phyloP scores from a whole-genome alignment of 2,888 invertebrate species.

The Eupsilia transversa region DNA sequence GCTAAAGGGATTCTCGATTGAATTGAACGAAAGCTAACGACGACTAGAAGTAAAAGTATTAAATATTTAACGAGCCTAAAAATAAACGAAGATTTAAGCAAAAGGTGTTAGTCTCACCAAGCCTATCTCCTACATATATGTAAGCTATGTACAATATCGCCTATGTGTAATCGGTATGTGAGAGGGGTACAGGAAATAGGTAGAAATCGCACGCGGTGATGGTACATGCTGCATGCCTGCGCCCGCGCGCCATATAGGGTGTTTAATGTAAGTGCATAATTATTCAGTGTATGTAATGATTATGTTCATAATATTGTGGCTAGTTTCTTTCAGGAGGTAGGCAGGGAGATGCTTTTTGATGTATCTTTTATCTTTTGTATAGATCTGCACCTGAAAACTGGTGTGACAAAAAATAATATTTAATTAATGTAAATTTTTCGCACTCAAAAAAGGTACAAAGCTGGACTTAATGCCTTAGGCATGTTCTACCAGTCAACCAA shows the following conservation, averaged over 20 bases:
- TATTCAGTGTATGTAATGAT: constrained; percentile 17
- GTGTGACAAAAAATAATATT: too few relatives aligned
- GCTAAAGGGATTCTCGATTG: too few relatives aligned
- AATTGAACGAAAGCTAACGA: too few relatives aligned
- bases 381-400: not conserved
- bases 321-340: constrained; percentile 4
- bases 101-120: too few relatives aligned
- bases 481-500: too few relatives aligned
- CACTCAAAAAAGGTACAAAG: too few relatives aligned
- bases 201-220: constrained; percentile 55
- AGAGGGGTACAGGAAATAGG: constrained; percentile 53
- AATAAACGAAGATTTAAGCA: too few relatives aligned
- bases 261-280: constrained; percentile 41
- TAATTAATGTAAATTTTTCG: too few relatives aligned
- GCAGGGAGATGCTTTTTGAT: not conserved
- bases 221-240: constrained; percentile 41
- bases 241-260: constrained; percentile 46
- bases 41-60: too few relatives aligned
- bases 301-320: not conserved
- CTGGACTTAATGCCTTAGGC: too few relatives aligned
- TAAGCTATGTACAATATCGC: not conserved
- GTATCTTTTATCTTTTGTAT: not conserved
- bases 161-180: constrained; percentile 2
- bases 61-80: too few relatives aligned
- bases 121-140: too few relatives aligned